These are phyloP conservation scores for Lampris megalopsis DNA, from an alignment of 2,113 vertebrate genomes.

Conservation along the genomic window DNA sequence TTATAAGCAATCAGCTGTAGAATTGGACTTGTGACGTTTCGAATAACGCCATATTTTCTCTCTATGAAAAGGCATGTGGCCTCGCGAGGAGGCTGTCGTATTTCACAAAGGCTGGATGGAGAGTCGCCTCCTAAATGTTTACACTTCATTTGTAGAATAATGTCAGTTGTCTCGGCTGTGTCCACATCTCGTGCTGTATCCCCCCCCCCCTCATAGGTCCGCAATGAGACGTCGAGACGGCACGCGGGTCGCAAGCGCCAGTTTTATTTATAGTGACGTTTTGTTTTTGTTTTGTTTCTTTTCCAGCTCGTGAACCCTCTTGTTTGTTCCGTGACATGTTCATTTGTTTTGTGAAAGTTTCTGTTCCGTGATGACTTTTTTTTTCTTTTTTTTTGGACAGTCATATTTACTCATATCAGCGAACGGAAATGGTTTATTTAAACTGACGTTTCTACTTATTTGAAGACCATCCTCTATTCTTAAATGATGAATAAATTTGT, in stretches of 20 bases:
- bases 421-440: conserved; percentile 82
- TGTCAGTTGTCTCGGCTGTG: conserved; percentile 80
- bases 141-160: conserved; percentile 85
- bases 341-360: conserved; percentile 81
- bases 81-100: conserved; percentile 80
- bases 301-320: conserved; percentile 85
- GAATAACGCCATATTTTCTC: conserved; percentile 81
- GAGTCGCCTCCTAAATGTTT: conserved; percentile 85
- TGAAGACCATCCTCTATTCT: conserved; percentile 86
- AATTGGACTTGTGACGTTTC: conserved; percentile 82
- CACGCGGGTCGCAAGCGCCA: conserved; percentile 87
- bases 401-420: conserved; percentile 81
- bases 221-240: conserved; percentile 81
- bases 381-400: conserved; percentile 61
- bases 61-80: conserved; percentile 82
- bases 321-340: conserved; percentile 83
- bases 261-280: conserved; percentile 95
- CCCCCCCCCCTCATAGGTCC: conserved; percentile 66
- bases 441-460: conserved; percentile 86
- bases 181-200: conserved; percentile 80
- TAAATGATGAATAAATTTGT: conserved; percentile 90
- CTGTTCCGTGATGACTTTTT: conserved; percentile 87
- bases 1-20: conserved; percentile 83
- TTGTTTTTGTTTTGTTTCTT: conserved; percentile 55
- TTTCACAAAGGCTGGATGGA: conserved; percentile 83